Conservation (phyloP, 2,113 vertebrate species). For the Indicator maculatus region DNA sequence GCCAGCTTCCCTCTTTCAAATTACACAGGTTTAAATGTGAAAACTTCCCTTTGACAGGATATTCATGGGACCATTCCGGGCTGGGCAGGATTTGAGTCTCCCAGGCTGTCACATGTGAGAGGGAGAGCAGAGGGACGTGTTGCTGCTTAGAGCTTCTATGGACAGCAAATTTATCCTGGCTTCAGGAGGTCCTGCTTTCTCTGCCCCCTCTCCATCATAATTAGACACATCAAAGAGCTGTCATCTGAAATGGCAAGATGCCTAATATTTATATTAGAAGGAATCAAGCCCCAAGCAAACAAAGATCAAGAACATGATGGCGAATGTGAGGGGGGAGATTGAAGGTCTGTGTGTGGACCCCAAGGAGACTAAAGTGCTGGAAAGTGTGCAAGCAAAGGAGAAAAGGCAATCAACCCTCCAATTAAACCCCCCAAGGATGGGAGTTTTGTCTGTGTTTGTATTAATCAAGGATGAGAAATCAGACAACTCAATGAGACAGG, state of each 20-base stretch:
- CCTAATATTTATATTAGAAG: conserved; percentile 70
- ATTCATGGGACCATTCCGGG: neutral
- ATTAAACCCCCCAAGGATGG: conserved; percentile 60
- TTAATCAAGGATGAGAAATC: conserved; percentile 53
- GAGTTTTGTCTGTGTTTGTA: conserved; percentile 42
- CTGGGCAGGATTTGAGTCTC: neutral
- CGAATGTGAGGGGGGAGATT: neutral
- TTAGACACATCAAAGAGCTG: conserved; percentile 74
- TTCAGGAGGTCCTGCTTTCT: conserved; percentile 66
- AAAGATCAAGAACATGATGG: conserved; percentile 39
- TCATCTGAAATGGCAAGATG: conserved; percentile 70
- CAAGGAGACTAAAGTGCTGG: conserved; percentile 43
- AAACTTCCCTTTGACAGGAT: neutral
- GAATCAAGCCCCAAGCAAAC: conserved; percentile 55
- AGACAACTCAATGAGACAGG: conserved; percentile 47
- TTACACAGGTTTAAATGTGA: neutral
- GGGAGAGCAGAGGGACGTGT: neutral
- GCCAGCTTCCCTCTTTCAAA: conserved; percentile 16
- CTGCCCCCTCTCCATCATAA: conserved; percentile 73
- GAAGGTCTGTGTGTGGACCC: neutral
- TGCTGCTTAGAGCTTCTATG: neutral
- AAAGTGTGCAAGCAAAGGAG: conserved; percentile 26
- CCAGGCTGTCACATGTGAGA: neutral
- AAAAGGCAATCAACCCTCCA: conserved; percentile 68
- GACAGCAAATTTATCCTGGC: conserved; percentile 74